phyloP scores from a whole-genome alignment of 2,797 vertebrate species.

The Cossypha dichroa region DNA sequence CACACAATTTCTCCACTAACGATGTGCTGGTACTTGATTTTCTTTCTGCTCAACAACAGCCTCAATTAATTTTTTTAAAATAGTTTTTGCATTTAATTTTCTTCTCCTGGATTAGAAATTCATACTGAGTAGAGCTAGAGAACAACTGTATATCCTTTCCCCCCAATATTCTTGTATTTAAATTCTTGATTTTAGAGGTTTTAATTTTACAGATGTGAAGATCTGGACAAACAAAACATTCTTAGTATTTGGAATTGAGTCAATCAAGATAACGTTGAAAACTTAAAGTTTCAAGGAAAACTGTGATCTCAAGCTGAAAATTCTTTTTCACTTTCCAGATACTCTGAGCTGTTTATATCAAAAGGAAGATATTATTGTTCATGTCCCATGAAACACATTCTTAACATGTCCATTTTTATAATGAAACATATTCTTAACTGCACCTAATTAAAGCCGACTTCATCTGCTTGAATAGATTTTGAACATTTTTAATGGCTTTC shows the following conservation, averaged over 20 bases:
- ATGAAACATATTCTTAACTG: not conserved
- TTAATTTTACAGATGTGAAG: not conserved
- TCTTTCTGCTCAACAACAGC: not conserved
- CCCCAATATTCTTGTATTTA: not conserved
- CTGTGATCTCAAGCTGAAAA: not conserved
- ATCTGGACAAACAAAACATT: not conserved
- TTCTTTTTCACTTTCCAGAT: not conserved
- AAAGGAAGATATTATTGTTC: not conserved
- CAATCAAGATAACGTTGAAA: not conserved
- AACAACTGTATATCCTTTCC: not conserved
- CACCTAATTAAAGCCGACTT: not conserved
- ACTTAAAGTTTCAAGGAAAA: not conserved
- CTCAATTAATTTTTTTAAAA: not conserved
- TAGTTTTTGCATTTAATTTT: conserved; percentile 30
- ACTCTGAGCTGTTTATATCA: not conserved
- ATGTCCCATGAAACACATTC: not conserved
- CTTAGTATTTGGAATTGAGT: not conserved
- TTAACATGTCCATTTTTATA: not conserved
- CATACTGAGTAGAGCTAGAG: not conserved
- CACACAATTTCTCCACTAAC: not conserved
- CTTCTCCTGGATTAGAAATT: not conserved
- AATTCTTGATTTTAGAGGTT: not conserved
- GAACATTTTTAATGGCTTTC: not conserved
- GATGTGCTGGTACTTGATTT: conserved; percentile 10
- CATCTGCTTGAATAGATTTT: not conserved